These are phyloP conservation scores for Zaprionus obscuricornis DNA, from an alignment of 2,888 invertebrate genomes.

Conservation along the genomic window DNA sequence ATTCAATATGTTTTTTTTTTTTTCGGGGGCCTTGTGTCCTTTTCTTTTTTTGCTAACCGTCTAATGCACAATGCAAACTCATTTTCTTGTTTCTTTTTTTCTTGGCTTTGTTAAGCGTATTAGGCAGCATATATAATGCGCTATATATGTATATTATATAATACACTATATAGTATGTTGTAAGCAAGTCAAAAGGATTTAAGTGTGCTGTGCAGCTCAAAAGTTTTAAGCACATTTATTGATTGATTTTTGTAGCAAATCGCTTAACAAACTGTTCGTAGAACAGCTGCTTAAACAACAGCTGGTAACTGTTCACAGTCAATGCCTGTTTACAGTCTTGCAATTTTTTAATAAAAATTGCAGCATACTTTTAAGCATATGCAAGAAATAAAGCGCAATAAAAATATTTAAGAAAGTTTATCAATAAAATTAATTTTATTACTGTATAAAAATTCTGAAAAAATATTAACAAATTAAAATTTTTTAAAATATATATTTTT, in stretches of 20 bases:
- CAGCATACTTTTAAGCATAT: too few species aligned
- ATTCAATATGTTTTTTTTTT: conserved; percentile 46
- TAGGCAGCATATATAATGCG: too few species aligned
- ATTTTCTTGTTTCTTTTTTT: conserved; percentile 30
- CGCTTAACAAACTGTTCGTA: too few species aligned
- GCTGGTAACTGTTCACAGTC: too few species aligned
- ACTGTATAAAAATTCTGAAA: too few species aligned
- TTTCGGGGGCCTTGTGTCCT: not conserved
- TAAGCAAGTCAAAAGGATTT: conserved; percentile 27
- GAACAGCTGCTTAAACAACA: not conserved
- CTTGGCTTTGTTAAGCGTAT: conserved; percentile 54
- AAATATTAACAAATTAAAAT: too few species aligned
- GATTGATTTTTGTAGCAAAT: conserved; percentile 34
- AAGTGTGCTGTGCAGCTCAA: not conserved
- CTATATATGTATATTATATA: conserved; percentile 10
- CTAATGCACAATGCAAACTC: conserved; percentile 49
- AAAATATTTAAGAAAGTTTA: too few species aligned
- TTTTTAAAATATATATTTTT: too few species aligned
- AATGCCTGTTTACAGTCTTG: too few species aligned
- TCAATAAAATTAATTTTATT: too few species aligned
- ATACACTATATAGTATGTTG: conserved; percentile 8
- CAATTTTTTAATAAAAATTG: too few species aligned
- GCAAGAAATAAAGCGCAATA: too few species aligned
- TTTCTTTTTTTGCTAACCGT: conserved; percentile 15
- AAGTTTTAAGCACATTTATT: not conserved